phyloP scores from a whole-genome alignment of 2,797 vertebrate species.

The Gymnoscopelus microlampas region DNA sequence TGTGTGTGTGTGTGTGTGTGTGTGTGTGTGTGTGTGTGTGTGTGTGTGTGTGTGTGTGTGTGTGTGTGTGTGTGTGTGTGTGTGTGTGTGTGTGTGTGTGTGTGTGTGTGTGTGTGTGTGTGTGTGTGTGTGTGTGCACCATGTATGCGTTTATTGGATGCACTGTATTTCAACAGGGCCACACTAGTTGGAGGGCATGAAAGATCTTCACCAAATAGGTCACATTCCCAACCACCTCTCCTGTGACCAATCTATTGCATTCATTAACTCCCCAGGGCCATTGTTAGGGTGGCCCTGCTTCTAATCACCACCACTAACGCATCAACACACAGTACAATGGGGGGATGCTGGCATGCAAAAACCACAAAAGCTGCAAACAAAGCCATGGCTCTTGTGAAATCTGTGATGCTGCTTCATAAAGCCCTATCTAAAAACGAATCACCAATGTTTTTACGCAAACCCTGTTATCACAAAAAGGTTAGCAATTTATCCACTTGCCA shows the following conservation, averaged over 20 bases:
- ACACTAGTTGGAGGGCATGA: slow-evolving; percentile 45
- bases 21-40: background rate
- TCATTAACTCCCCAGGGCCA: slow-evolving; percentile 43
- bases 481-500: background rate
- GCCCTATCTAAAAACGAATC: slow-evolving; percentile 15
- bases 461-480: background rate
- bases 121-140: background rate
- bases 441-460: slow-evolving; percentile 1
- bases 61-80: slow-evolving; percentile 16
- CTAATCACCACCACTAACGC: slow-evolving; percentile 56
- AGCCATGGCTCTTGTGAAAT: slow-evolving; percentile 30
- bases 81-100: slow-evolving; percentile 9
- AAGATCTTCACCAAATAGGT: slow-evolving; percentile 58
- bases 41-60: slow-evolving; percentile 1
- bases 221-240: slow-evolving; percentile 46
- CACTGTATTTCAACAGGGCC: slow-evolving; percentile 22
- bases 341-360: slow-evolving; percentile 41
- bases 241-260: slow-evolving; percentile 53
- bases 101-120: slow-evolving; percentile 20
- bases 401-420: slow-evolving; percentile 19
- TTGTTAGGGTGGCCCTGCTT: slow-evolving; percentile 50
- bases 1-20: background rate
- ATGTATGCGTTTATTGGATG: background rate
- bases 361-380: slow-evolving; percentile 21
- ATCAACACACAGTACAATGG: slow-evolving; percentile 26